phyloP scores from a whole-genome alignment of 92 coral and sea anemone genomes.

The Phymanthus crucifer region DNA sequence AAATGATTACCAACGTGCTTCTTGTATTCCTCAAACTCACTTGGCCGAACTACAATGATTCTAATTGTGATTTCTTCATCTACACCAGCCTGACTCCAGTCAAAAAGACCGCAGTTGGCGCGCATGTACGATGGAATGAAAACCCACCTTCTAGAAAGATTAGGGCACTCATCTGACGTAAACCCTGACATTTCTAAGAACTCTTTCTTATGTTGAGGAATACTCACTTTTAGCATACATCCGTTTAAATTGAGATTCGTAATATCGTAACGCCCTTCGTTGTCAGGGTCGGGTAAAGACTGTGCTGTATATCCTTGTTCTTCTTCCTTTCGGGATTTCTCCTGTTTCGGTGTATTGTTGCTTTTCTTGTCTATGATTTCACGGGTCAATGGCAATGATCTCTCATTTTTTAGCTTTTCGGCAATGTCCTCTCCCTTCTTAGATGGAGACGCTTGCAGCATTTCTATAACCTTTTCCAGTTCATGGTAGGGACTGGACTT shows the following conservation, averaged over 20 bases:
- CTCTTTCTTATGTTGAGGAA: neutral
- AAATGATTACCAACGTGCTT: constrained; percentile 23
- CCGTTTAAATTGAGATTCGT: neutral
- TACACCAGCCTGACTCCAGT: constrained; percentile 24
- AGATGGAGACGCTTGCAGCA: neutral
- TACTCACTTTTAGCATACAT: neutral
- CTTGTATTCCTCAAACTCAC: constrained; percentile 30
- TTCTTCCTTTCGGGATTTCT: neutral
- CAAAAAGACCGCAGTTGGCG: constrained; percentile 28
- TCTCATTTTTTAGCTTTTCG: neutral
- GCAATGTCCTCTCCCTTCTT: neutral
- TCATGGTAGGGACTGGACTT: neutral
- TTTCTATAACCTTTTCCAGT: neutral
- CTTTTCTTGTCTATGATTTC: neutral
- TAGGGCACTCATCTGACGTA: neutral
- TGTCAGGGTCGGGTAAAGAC: neutral
- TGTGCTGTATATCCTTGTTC: neutral
- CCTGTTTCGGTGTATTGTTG: neutral
- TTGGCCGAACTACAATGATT: constrained; percentile 48
- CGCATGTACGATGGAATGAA: constrained; percentile 44
- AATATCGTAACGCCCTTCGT: too few species aligned
- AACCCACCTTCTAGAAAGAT: constrained; percentile 33
- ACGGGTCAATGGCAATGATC: neutral
- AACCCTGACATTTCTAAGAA: neutral
- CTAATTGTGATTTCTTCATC: constrained; percentile 23